Evolutionary conservation across 2,888 invertebrate genomes (phyloP), one percentile per base, ranked within the genome.

Genomic region (Oligia fasciuncula): DNA sequence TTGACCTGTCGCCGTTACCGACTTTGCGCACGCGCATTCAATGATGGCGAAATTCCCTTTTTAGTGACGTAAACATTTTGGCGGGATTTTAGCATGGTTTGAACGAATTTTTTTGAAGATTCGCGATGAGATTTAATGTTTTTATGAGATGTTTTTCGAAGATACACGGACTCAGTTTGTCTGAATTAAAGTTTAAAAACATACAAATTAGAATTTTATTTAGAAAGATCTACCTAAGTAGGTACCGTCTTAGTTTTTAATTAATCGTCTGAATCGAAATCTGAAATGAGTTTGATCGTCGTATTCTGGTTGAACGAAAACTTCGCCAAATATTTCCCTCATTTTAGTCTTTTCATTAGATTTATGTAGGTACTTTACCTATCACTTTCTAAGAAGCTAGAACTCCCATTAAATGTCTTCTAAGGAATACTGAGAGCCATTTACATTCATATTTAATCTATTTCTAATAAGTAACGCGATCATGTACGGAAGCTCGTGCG

Each of bases 401-500:
- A 63, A 40, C 4, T 62, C 4, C 17, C 2, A n/a, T 4, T 54
- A 49, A 66, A 70, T 62, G 2, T 14, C 6, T 57, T 35, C 4
- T 54, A 35, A n/a, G 60, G n/a, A 82, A 14, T 74, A 68, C 29
- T 54, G 49, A 17, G 23, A 69, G 1, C 17, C 11, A n/a, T 67
- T 63, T 23, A 57, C 40, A 51, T 54, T 63, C 40, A 85, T 66
- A 66, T 87, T 77, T 84, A 81, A 84, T 89, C 81, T 85, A 86
- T 89, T 88, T 74, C 70, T 83, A 89, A 86, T 86, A 85, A 83
- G 81, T 79, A 83, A 81, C 77, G 79, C 87, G 86, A 88, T 90
- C 88, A 88, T 86, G 90, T 86, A 87, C 92, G 93, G 93, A 93
- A 93, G 92, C 89, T 78, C 84, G 77, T 78, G 78, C 83, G 83